These are phyloP conservation scores for Acleris literana DNA, from an alignment of 2,888 invertebrate genomes.

Conservation along the genomic window DNA sequence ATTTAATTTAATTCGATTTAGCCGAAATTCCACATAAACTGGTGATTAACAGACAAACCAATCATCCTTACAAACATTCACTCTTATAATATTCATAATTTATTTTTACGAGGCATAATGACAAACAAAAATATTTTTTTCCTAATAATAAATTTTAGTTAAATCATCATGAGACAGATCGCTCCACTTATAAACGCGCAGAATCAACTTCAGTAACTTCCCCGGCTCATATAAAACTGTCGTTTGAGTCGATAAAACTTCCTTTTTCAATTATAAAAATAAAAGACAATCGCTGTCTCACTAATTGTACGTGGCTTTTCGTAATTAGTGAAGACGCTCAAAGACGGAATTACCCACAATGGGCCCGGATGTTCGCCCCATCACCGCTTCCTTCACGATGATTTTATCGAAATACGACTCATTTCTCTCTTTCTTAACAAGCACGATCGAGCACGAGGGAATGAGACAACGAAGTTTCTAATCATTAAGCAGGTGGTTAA, in stretches of 20 bases:
- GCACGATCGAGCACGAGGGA: slow-evolving; percentile 44
- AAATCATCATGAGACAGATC: neutral
- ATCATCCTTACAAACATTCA: no score
- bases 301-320: slow-evolving; percentile 60
- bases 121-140: no score
- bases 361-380: slow-evolving; percentile 68
- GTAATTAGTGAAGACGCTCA: slow-evolving; percentile 63
- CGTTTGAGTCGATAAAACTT: slow-evolving; percentile 25
- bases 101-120: no score
- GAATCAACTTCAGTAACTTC: slow-evolving; percentile 10
- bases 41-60: no score
- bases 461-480: slow-evolving; percentile 15
- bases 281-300: slow-evolving; percentile 44
- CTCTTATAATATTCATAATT: no score
- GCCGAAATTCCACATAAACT: no score
- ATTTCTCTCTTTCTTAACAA: slow-evolving; percentile 47
- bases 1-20: no score
- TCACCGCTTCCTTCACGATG: slow-evolving; percentile 63
- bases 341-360: slow-evolving; percentile 60
- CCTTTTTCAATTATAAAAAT: slow-evolving; percentile 38
- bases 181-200: neutral
- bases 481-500: slow-evolving; percentile 65
- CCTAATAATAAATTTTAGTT: no score
- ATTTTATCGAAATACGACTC: slow-evolving; percentile 37
- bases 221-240: slow-evolving; percentile 25